Evolutionary conservation across 2,888 invertebrate species (phyloP).

Genomic region (Eupithecia exiguata): DNA sequence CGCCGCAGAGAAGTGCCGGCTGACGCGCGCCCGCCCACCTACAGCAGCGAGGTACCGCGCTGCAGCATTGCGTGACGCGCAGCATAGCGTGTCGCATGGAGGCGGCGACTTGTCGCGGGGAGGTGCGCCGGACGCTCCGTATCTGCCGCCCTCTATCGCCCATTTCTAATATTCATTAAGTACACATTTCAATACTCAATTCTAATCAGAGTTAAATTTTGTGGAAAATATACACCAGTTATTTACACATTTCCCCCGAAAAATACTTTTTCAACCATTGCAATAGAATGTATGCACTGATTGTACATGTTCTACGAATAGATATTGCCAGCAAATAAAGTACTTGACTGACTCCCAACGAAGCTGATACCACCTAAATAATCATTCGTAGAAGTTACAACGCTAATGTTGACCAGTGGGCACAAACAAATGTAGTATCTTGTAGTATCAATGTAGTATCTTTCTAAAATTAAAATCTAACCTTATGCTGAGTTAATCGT

Average conservation of each 20-base stretch:
- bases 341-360: no score
- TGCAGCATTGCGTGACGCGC: slow-evolving; percentile 66
- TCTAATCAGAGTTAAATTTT: neutral
- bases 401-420: no score
- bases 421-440: no score
- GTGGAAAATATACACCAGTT: no score
- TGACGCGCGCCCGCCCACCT: slow-evolving; percentile 71
- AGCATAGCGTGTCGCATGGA: slow-evolving; percentile 27
- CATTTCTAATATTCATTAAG: slow-evolving; percentile 5
- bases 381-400: neutral
- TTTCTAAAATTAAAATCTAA: neutral
- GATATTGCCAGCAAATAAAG: neutral
- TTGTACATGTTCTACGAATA: no score
- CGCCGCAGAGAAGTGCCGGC: slow-evolving; percentile 76
- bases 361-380: no score
- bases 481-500: neutral
- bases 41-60: slow-evolving; percentile 81
- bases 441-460: neutral
- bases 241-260: no score
- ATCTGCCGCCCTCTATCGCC: slow-evolving; percentile 6
- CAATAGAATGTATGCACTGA: no score
- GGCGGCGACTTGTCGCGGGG: slow-evolving; percentile 29
- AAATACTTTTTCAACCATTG: no score
- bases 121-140: slow-evolving; percentile 49
- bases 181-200: neutral